Evolutionary conservation across 37 sponge, comb jelly and placozoan species (phyloP), one percentile per base, ranked within the genome.

Genomic region (Aplysina aerophoba): DNA sequence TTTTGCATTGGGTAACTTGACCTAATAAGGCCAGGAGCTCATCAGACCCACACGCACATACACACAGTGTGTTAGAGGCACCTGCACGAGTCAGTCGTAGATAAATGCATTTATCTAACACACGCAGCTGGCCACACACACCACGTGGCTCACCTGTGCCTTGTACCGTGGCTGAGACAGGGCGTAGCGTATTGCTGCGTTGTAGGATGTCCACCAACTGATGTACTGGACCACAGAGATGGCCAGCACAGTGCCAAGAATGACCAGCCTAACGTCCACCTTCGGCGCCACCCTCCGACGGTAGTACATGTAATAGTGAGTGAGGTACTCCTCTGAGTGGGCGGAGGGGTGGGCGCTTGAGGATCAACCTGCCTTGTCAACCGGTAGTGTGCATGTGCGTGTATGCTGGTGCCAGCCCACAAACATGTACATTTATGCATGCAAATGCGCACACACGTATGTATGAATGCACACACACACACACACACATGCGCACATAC

Each of bases 231-330:
- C 21, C 25, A 88, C 72, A 17, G 95, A 94, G n/a, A 94, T 86
- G 30, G 89, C 61, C 2, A 66, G 27, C 13, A 94, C 87, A 57
- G 74, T 55, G 11, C 55, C 87, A 0, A 37, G 37, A 4, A 94
- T 60, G 56, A 94, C 94, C 40, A 94, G 78, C 20, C 94, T 41
- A n/a, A 94, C 81, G 60, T 94, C 94, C 15, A 94, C 87, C 59
- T 94, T 81, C 16, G 94, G 94, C 4, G 92, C 65, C 80, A 91
- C 80, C 37, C 92, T 68, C 0, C 84, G 68, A 62, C 85, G 55
- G 78, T 94, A 92, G 79, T 92, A 94, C 66, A 62, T 86, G 77
- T 94, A 94, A 81, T 91, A 91, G 28, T 94, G 92, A 21, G 78
- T 33, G 54, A 88, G 85, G 59, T 85, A 74, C 66, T 88, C 87